These are phyloP conservation scores for Lampris incognitus DNA, from an alignment of 2,113 vertebrate species.

Conservation along the genomic window DNA sequence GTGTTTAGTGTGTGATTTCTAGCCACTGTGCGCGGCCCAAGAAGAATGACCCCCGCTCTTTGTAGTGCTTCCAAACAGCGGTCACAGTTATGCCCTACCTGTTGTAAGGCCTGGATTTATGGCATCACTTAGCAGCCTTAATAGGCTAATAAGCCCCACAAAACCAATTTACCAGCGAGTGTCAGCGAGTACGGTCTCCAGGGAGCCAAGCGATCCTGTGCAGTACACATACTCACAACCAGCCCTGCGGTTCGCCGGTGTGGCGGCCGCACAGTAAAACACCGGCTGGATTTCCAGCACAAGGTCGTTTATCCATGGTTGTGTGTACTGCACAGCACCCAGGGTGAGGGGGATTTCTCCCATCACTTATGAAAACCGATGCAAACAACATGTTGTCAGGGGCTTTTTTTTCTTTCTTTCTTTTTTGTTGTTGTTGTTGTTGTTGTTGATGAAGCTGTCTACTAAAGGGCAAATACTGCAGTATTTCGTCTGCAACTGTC, in stretches of 20 bases:
- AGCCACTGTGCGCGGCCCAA: conserved; percentile 50
- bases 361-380: neutral
- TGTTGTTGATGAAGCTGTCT: neutral
- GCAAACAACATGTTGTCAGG: conserved; percentile 1
- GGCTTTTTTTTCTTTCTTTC: neutral
- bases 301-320: neutral
- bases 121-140: conserved; percentile 70
- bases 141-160: conserved; percentile 55
- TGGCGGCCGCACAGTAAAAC: conserved; percentile 13
- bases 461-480: conserved; percentile 2
- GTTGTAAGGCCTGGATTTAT: conserved; percentile 67
- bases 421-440: neutral
- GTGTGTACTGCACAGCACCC: neutral
- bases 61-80: conserved; percentile 70
- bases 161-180: conserved; percentile 57
- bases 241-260: conserved; percentile 2
- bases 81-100: conserved; percentile 64
- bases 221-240: neutral
- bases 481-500: conserved; percentile 18
- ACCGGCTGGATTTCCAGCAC: neutral
- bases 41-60: conserved; percentile 68
- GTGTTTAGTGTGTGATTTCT: conserved; percentile 47
- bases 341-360: neutral
- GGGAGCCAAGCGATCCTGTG: conserved; percentile 48
- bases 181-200: conserved; percentile 45